These are phyloP conservation scores for Idaea biselata DNA, from an alignment of 2,888 invertebrate genomes.

Conservation along the genomic window DNA sequence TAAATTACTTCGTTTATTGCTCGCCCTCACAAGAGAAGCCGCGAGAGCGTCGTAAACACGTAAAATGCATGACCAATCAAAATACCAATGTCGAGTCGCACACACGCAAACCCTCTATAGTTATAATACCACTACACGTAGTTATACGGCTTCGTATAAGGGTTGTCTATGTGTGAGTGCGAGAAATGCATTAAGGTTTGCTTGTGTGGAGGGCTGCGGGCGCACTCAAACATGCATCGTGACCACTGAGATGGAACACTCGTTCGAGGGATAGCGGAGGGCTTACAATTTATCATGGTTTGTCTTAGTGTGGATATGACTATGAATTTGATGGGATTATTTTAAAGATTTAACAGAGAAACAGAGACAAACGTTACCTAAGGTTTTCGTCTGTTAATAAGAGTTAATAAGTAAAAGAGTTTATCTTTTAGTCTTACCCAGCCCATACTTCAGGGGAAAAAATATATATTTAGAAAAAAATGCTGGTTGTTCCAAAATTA, in stretches of 20 bases:
- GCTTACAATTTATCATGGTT: constrained; percentile 64
- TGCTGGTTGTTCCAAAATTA: no score
- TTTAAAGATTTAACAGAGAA: not conserved
- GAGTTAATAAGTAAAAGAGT: no score
- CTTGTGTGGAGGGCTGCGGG: constrained; percentile 35
- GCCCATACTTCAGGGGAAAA: no score
- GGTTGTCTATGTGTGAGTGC: constrained; percentile 36
- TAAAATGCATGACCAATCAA: constrained; percentile 81
- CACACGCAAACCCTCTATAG: constrained; percentile 39
- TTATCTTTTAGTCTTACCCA: no score
- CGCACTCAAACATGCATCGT: constrained; percentile 50
- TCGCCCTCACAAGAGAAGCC: constrained; percentile 61
- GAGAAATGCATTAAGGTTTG: constrained; percentile 50
- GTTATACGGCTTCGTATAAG: constrained; percentile 25
- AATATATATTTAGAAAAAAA: no score
- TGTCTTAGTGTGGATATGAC: constrained; percentile 47
- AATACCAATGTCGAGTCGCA: constrained; percentile 76
- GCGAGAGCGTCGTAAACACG: constrained; percentile 70
- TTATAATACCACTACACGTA: constrained; percentile 12
- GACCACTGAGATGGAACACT: constrained; percentile 75
- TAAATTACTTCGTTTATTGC: constrained; percentile 74
- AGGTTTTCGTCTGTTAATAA: no score
- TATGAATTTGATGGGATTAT: not conserved
- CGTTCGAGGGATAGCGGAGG: constrained; percentile 78
- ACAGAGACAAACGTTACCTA: no score